Evolutionary conservation across 2,888 invertebrate species (phyloP).

Genomic region (Ophioninae sp.): DNA sequence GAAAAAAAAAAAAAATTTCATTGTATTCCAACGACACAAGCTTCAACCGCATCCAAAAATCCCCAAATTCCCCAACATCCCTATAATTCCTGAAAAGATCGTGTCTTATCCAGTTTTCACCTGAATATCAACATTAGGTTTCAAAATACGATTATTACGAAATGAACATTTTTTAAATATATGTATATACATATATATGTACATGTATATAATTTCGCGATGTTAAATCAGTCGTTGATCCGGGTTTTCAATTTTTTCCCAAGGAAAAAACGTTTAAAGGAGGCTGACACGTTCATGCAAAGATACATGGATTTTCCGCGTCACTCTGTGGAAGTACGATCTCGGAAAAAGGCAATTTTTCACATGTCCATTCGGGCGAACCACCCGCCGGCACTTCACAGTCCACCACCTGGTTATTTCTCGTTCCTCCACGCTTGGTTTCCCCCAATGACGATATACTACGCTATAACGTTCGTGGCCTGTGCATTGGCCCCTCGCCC

Average conservation of each 20-base stretch:
- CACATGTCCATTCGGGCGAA: constrained; percentile 63
- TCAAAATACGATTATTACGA: too few relatives aligned
- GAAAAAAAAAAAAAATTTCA: too few relatives aligned
- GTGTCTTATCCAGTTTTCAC: too few relatives aligned
- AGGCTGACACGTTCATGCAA: neutral
- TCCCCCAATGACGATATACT: constrained; percentile 57
- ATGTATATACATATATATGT: too few relatives aligned
- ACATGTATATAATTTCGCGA: too few relatives aligned
- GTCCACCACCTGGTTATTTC: constrained; percentile 66
- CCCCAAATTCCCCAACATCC: too few relatives aligned
- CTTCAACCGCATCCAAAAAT: too few relatives aligned
- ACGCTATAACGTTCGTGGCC: constrained; percentile 61
- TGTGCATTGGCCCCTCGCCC: constrained; percentile 57
- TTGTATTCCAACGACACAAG: too few relatives aligned
- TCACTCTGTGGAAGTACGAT: constrained; percentile 28
- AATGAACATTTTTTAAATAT: too few relatives aligned
- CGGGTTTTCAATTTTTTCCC: neutral
- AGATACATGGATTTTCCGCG: constrained; percentile 9
- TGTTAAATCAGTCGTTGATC: too few relatives aligned
- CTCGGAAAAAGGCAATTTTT: constrained; percentile 63
- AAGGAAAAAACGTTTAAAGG: neutral
- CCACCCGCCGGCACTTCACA: constrained; percentile 48
- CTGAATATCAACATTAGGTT: too few relatives aligned
- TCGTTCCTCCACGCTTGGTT: constrained; percentile 47
- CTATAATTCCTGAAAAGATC: too few relatives aligned